Base-by-base conservation (phyloP, 2,113 vertebrate genomes). In the Hiodon alosoides region DNA sequence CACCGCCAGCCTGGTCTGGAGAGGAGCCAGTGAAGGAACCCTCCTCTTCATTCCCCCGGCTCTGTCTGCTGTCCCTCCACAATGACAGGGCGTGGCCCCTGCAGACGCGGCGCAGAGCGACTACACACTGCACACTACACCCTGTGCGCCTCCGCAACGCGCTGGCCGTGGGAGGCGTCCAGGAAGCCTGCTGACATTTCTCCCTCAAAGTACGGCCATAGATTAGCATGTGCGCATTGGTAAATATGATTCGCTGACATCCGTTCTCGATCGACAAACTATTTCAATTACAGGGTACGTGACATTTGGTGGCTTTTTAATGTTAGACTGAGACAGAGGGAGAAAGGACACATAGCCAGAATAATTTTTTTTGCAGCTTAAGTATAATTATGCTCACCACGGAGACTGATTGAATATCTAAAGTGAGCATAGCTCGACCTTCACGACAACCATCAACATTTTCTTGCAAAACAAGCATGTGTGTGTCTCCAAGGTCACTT, bases 1-100 rank as follows among this genome's bases (percentile, higher is more conserved):
- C 46, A n/a, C 64, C 51, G 69, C 52, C 31, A 14, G 69, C 69
- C 53, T 13, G 7, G 51, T 67, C 54, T 72, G 76, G 76, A 77
- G 46, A 53, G 52, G 2, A 52, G 69, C 53, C 69, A 67, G 62
- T 16, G 48, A 48, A 16, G 60, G 16, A 3, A 59, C 9, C 50
- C 48, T 51, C 50, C 16, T 62, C 72, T 72, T 77, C 53, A 77
- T 72, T 52, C 48, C 62, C 11, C 62, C 11, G 11, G 46, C 55
- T 72, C 46, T 59, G 67, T 70, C 62, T 62, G 31, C 31, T 66
- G 69, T 53, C n/a, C 54, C 62, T 14, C 10, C 62, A 52, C 69
- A 72, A 59, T 59, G 52, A 67, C 69, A 58, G 52, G 57, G 67
- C 31, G 52, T 31, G 52, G 67, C 47, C 47, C 58, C 31, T 16